Percentiles rank a stretch among this genome's conserved stretches.
phyloP scores from a whole-genome alignment of 64 coral and sea anemone species.

The Porites australiensis region DNA sequence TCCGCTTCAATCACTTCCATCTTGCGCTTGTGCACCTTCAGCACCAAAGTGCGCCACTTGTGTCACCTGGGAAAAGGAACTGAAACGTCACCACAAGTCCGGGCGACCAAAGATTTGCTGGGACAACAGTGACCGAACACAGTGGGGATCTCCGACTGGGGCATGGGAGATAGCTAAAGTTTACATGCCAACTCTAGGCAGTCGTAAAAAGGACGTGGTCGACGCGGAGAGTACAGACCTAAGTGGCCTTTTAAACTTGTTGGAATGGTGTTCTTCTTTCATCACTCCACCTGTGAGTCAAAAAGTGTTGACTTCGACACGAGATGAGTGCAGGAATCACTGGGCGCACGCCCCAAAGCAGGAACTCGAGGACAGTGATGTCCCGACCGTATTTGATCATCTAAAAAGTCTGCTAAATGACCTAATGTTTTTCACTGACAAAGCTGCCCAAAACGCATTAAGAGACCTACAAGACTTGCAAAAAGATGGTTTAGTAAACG shows the following conservation, averaged over 20 bases:
- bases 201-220: not conserved
- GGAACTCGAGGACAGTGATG: not conserved
- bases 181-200: constrained; percentile 57
- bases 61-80: not conserved
- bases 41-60: not conserved
- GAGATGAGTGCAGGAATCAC: constrained; percentile 34
- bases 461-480: not conserved
- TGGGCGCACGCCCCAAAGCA: constrained; percentile 60
- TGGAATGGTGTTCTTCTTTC: constrained; percentile 2
- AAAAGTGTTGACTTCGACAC: not conserved
- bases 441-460: not conserved
- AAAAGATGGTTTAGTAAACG: not conserved
- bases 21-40: not conserved
- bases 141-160: constrained; percentile 34
- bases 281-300: not conserved
- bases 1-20: not conserved
- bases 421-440: constrained; percentile 26
- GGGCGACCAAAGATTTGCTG: not conserved
- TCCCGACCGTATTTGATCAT: too few species aligned
- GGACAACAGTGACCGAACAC: constrained; percentile 48
- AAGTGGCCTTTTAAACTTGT: not conserved
- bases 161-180: constrained; percentile 71
- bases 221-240: not conserved
- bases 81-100: constrained; percentile 14
- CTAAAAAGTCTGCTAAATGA: constrained; percentile 31